A percentile compares a stretch with the other conserved stretches of the same genome.
Evolutionary conservation across 37 sponge, comb jelly and placozoan species (phyloP).

Genomic region (Aplysina aerophoba): DNA sequence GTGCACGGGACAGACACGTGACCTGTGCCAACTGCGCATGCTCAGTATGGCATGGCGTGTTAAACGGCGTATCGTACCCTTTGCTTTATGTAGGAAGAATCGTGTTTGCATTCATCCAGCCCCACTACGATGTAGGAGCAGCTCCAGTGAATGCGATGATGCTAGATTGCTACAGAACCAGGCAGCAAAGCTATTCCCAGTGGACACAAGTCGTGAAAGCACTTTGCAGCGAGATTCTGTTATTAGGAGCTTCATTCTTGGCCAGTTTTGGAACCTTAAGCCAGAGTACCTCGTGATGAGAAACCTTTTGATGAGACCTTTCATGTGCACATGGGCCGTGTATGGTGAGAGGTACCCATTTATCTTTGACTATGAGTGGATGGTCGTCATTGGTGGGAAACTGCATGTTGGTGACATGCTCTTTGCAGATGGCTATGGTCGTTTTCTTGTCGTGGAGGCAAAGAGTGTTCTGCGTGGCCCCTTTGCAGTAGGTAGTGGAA

Average conservation of each 20-base stretch:
- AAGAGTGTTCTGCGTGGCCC: neutral
- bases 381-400: neutral
- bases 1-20: too few species aligned
- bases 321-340: neutral
- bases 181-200: neutral
- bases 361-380: constrained; percentile 1
- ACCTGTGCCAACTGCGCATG: too few species aligned
- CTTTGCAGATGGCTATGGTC: neutral
- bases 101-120: too few species aligned
- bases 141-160: too few species aligned
- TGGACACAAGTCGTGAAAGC: neutral
- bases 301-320: neutral
- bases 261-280: neutral
- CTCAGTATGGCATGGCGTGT: too few species aligned
- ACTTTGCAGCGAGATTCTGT: neutral
- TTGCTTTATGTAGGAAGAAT: too few species aligned
- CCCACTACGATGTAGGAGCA: too few species aligned
- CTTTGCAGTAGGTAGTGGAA: neutral
- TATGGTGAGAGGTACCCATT: neutral
- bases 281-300: neutral
- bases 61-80: too few species aligned
- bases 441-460: neutral
- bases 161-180: too few species aligned
- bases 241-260: neutral
- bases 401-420: neutral